Evolutionary conservation across 2,888 invertebrate genomes (phyloP), one percentile per base, ranked within the genome.

Genomic region (Odontocolon sp.): DNA sequence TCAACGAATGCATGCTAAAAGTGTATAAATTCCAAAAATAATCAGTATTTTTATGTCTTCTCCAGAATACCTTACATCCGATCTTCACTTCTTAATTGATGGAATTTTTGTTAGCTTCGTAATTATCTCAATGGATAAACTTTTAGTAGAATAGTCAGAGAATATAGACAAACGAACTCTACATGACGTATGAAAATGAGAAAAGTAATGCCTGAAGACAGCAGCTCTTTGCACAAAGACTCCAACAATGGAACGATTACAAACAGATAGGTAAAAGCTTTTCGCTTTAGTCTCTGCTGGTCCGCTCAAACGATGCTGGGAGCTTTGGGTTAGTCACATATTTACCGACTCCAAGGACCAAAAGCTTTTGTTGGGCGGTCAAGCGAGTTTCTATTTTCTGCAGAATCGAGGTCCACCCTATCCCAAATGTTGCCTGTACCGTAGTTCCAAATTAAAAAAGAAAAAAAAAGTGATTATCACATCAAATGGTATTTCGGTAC

Each of bases 261-360:
- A 52, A 16, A 28, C 28, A 52, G n/a, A n/a, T n/a, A 52, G 28
- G 14, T 26, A 38, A 38, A 3, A 38, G 47, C 42, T 23, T 45
- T 42, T 21, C 45, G 21, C 23, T n/a, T 45, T n/a, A 45, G 9
- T 23, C 23, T 45, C 45, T 8, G 45, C 9, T n/a, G 21, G n/a
- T 45, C 21, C 11, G 18, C 11, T 23, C 52, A 14, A 16, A 23
- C 23, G 38, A 57, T 23, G 45, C 72, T 81, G 77, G 72, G 77
- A 81, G 82, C 83, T 82, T 80, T 80, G 81, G 84, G 83, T 85
- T 84, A 85, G 82, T 86, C 85, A 85, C 86, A 87, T 87, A 87
- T 85, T 87, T 87, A 85, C 86, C 77, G 82, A 86, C 82, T 82
- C 81, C 40, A 80, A 84, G 81, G 84, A 84, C 84, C 84, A 85